Base-by-base conservation (phyloP, 2,113 vertebrate genomes). In the Prunella himalayana region DNA sequence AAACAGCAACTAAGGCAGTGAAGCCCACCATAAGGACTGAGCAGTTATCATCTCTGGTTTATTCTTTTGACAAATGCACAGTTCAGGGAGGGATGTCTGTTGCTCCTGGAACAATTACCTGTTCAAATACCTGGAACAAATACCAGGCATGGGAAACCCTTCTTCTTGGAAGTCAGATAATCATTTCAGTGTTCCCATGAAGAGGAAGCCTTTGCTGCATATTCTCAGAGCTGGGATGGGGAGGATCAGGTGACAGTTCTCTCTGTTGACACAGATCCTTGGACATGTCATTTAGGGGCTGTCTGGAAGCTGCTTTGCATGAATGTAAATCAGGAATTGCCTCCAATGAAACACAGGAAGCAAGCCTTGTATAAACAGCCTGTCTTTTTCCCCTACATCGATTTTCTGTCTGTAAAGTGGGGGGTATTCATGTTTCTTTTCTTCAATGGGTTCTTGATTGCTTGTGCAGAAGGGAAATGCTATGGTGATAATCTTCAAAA, bases 401-500 rank as follows among this genome's bases (percentile, higher is more conserved):
- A 27, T 95, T 86, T 93, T 86, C 60, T 86, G 13, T 45, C 41
- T 75, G n/a, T 90, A 19, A 70, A 77, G 15, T 39, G 28, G 39
- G 20, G 23, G 13, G 5, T 59, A 22, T 65, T 88, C 24, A 54
- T 13, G 23, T 39, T 83, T 47, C 54, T 85, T 65, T 88, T 78
- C 79, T 83, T 93, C 56, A 83, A 11, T 76, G 57, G 9, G 49
- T 78, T 94, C 90, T 70, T 93, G 80, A 95, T 95, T 93, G 60
- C 88, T 93, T 92, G 65, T 79, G 53, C 83, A 96, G 93, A 77
- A 94, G 82, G 45, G 51, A 84, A 94, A 92, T 68, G 53, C 80
- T 88, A 64, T 94, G 82, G 83, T 95, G 77, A 94, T 93, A 90
- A 93, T 94, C 81, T 94, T 86, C 61, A 49, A 79, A 94, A 93